Conservation (phyloP, 2,113 vertebrate genomes). For the Oplegnathus fasciatus region DNA sequence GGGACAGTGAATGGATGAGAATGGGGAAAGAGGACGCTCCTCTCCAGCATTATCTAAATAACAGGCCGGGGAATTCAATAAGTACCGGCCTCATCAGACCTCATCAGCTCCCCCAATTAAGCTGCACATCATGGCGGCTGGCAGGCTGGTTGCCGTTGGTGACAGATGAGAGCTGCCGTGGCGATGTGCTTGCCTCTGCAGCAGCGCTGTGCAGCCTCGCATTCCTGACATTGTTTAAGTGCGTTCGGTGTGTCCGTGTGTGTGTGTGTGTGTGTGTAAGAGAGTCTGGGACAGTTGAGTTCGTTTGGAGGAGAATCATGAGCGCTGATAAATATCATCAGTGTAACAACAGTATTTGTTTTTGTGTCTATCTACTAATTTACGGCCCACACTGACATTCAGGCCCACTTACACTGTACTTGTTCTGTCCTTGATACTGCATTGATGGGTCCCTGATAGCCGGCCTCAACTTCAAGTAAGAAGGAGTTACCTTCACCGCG, state of each 20-base stretch:
- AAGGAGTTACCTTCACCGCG: constrained; percentile 34
- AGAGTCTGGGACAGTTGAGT: constrained; percentile 18
- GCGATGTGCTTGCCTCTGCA: constrained; percentile 29
- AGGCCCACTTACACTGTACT: neutral
- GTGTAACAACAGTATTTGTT: constrained; percentile 32
- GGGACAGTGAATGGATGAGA: constrained; percentile 74
- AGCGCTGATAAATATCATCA: constrained; percentile 37
- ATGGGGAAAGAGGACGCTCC: constrained; percentile 58
- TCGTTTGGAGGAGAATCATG: constrained; percentile 19
- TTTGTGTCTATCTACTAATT: neutral
- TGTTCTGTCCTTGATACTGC: constrained; percentile 51
- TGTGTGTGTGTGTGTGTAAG: neutral
- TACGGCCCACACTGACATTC: constrained; percentile 3
- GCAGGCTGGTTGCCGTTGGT: constrained; percentile 73
- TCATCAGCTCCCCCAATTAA: constrained; percentile 80
- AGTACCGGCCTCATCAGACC: constrained; percentile 80
- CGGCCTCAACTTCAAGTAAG: constrained; percentile 28
- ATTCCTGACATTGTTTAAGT: constrained; percentile 41
- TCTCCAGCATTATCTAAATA: constrained; percentile 78
- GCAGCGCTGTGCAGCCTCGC: constrained; percentile 7
- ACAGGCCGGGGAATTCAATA: constrained; percentile 81
- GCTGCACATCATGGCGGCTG: constrained; percentile 71
- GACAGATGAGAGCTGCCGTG: constrained; percentile 68
- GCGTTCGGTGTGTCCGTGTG: neutral
- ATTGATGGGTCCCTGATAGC: constrained; percentile 34